These are phyloP conservation scores for Aphelocoma californica DNA, from an alignment of 2,797 vertebrate species.

Conservation along the genomic window DNA sequence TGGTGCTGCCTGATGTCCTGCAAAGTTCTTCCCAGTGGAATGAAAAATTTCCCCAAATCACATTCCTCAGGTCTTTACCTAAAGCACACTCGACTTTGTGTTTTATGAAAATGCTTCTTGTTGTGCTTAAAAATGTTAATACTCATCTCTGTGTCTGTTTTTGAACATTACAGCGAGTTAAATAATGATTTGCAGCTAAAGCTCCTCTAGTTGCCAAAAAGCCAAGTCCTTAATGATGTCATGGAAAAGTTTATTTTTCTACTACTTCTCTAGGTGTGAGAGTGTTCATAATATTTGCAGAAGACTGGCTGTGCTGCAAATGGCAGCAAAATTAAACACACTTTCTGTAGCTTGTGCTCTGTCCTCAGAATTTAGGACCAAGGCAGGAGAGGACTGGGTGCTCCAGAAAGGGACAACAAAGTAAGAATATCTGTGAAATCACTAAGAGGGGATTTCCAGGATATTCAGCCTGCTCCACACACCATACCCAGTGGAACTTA, in stretches of 20 bases:
- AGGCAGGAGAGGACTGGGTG: background rate
- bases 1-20: background rate
- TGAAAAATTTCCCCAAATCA: background rate
- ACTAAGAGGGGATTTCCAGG: background rate
- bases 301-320: background rate
- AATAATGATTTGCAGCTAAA: background rate
- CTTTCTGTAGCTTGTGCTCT: background rate
- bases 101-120: background rate
- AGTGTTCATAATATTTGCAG: background rate
- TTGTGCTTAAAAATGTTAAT: background rate
- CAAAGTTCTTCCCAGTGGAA: background rate
- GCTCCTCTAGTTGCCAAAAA: background rate
- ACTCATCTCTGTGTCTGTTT: background rate
- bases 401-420: background rate
- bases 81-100: background rate
- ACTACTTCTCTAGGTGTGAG: background rate
- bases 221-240: background rate
- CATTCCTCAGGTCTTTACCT: background rate
- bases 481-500: rapidly evolving
- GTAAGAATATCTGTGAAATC: background rate
- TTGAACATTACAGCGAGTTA: background rate
- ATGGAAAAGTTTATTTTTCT: background rate
- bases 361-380: background rate
- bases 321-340: background rate
- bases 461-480: background rate